Evolutionary conservation across 37 sponge, comb jelly and placozoan genomes (phyloP).

Genomic region (Aphrocallistes beatrix): DNA sequence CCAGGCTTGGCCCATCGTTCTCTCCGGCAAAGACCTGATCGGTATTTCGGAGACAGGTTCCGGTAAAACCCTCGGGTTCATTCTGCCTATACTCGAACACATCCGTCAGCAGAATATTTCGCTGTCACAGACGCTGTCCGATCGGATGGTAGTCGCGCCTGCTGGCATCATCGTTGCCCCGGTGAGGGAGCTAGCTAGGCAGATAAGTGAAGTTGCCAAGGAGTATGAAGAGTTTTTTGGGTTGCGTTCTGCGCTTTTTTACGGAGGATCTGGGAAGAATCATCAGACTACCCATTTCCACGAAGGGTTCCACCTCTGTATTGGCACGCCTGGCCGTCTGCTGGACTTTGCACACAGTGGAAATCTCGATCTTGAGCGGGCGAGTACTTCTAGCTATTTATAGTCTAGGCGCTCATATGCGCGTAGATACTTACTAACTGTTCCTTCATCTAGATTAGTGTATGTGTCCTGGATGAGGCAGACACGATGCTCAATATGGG

Average conservation of each 20-base stretch:
- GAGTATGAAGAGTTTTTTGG: not conserved
- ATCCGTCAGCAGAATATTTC: not conserved
- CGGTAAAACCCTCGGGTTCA: not conserved
- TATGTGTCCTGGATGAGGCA: not conserved
- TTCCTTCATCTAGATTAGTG: not conserved
- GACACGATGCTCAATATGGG: conserved; percentile 4
- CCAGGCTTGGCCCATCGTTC: not conserved
- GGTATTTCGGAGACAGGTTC: not conserved
- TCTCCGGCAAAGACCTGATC: not conserved
- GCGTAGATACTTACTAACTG: not conserved
- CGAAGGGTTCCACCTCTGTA: not conserved
- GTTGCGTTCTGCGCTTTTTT: not conserved
- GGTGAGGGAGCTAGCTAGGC: not conserved
- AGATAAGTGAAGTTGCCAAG: not conserved
- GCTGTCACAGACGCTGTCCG: not conserved
- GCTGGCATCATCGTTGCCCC: not conserved
- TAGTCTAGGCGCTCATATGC: not conserved
- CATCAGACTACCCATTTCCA: not conserved
- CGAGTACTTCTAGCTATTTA: too few relatives aligned
- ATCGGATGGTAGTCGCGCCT: not conserved
- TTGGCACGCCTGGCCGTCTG: not conserved
- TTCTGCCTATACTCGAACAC: not conserved
- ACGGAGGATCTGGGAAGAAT: not conserved
- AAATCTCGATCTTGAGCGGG: not conserved
- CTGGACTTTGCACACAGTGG: not conserved